These are phyloP conservation scores for Philereme vetulata DNA, from an alignment of 2,888 invertebrate species.

Conservation along the genomic window DNA sequence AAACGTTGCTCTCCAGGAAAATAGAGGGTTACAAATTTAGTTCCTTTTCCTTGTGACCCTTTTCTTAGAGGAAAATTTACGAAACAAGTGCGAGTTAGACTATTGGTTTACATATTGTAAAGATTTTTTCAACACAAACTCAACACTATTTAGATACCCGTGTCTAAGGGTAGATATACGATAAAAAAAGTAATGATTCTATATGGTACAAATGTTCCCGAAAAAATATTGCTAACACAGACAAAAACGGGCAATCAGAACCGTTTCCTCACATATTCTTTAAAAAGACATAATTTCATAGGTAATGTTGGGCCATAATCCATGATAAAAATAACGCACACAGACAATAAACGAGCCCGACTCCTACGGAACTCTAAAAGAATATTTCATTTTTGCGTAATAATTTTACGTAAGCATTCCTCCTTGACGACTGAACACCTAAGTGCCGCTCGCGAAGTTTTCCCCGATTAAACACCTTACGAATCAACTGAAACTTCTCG, in stretches of 20 bases:
- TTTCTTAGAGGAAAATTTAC: constrained; percentile 4
- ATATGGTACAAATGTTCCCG: no score
- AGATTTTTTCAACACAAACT: no score
- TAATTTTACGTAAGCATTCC: constrained; percentile 25
- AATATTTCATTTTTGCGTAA: constrained; percentile 24
- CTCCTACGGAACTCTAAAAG: not conserved
- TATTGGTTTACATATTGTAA: not conserved
- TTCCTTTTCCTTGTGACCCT: not conserved
- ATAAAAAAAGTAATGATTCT: no score
- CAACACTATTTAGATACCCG: no score
- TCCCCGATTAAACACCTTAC: constrained; percentile 22
- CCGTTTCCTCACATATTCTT: no score
- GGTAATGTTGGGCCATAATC: no score
- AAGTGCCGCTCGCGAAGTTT: constrained; percentile 40
- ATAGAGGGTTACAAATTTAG: not conserved
- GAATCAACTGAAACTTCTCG: constrained; percentile 41
- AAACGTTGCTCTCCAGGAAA: not conserved
- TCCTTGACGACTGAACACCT: constrained; percentile 24
- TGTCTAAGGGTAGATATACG: no score
- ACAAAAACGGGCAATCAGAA: no score
- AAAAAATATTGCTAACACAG: no score
- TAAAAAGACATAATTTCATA: no score
- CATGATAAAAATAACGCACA: no score
- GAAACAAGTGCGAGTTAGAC: not conserved
- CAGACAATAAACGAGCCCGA: no score